Percentiles rank a stretch among this genome's conserved stretches.
phyloP scores from a whole-genome alignment of 2,888 invertebrate genomes.

The Drosophila formosana region DNA sequence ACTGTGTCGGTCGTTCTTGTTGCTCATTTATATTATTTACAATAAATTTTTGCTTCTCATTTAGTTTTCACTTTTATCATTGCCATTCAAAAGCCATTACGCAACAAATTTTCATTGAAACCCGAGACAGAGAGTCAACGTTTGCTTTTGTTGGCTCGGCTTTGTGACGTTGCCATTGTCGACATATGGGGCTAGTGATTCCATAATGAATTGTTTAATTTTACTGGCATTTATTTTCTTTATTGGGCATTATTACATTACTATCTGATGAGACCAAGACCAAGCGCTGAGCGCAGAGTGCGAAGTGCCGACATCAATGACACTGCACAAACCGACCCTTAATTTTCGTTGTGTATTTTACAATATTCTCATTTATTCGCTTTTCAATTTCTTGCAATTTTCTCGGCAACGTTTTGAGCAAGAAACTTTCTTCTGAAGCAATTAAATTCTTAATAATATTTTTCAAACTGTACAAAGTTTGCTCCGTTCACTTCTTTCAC shows the following conservation, averaged over 20 bases:
- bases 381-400: conserved; percentile 26
- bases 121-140: conserved; percentile 17
- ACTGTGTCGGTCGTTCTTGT: conserved; percentile 5
- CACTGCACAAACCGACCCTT: conserved; percentile 35
- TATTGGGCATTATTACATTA: conserved; percentile 48
- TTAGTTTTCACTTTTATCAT: conserved; percentile 68
- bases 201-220: conserved; percentile 68
- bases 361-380: conserved; percentile 38
- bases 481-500: conserved; percentile 11
- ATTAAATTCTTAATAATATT: conserved; percentile 61
- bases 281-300: neutral
- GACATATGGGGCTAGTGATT: conserved; percentile 29
- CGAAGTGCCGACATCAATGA: conserved; percentile 28
- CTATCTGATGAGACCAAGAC: conserved; percentile 25
- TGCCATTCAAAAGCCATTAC: conserved; percentile 61
- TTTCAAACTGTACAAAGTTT: conserved; percentile 46
- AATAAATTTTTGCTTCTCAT: conserved; percentile 62
- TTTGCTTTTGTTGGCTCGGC: conserved; percentile 12
- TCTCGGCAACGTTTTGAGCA: conserved; percentile 7
- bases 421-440: conserved; percentile 46
- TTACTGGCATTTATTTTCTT: conserved; percentile 41
- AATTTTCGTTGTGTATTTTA: conserved; percentile 23
- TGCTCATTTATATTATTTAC: conserved; percentile 58
- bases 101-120: conserved; percentile 55
- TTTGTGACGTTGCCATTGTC: conserved; percentile 16